Evolutionary conservation across 2,113 vertebrate genomes (phyloP).

Genomic region (Onychostruthus taczanowskii): DNA sequence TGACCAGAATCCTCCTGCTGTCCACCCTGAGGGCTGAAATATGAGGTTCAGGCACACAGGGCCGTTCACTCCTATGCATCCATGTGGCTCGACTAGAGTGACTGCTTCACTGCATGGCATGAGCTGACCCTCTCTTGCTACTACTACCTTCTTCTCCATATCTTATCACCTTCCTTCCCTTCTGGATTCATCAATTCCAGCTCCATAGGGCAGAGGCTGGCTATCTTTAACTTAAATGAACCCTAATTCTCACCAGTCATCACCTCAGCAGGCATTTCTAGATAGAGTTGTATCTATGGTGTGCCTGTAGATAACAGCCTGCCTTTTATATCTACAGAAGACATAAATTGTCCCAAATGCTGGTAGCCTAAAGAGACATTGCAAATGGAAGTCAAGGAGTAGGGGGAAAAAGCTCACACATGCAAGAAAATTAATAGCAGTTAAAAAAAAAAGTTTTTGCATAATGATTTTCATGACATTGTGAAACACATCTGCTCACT

Average conservation of each 20-base stretch:
- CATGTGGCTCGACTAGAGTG: accelerated
- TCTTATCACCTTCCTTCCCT: neutral
- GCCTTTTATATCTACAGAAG: neutral
- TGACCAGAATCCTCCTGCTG: slow-evolving; percentile 20
- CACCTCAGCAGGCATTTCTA: neutral
- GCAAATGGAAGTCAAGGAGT: neutral
- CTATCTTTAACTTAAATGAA: neutral
- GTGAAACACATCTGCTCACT: neutral
- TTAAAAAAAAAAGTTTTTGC: neutral
- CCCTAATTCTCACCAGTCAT: neutral
- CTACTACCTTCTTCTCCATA: neutral
- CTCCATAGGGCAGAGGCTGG: neutral
- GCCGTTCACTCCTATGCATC: neutral
- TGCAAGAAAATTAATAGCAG: neutral
- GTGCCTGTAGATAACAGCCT: neutral
- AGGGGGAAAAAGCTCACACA: neutral
- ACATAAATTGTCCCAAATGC: neutral
- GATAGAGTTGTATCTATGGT: neutral
- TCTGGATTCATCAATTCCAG: neutral
- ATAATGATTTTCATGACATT: neutral
- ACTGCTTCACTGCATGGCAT: neutral
- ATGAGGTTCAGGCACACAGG: neutral
- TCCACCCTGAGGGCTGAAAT: neutral
- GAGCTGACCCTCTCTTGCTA: neutral
- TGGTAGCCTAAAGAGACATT: neutral